Percentiles rank a stretch among this genome's conserved stretches.
Conservation (phyloP, 2,113 vertebrate genomes). For the Apteryx mantelli region DNA sequence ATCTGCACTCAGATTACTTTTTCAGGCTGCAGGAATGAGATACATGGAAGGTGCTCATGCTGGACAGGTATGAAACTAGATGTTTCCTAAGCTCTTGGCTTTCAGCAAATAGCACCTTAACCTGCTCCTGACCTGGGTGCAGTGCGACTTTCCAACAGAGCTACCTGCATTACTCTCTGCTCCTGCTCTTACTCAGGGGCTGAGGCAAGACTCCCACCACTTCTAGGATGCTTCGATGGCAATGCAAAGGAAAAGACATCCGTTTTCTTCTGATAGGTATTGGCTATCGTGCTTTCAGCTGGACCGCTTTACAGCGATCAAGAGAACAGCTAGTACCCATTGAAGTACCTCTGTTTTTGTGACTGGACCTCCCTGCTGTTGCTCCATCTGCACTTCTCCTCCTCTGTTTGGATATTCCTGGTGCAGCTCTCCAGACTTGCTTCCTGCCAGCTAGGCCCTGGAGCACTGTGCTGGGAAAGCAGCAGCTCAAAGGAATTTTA, state of each 20-base stretch:
- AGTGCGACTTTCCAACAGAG: neutral
- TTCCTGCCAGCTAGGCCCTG: accelerated
- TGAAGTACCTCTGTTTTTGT: neutral
- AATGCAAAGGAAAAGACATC: neutral
- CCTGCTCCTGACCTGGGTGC: neutral
- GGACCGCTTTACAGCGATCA: neutral
- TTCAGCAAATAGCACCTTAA: neutral
- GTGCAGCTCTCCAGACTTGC: neutral
- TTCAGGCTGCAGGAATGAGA: neutral
- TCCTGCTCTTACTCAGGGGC: neutral
- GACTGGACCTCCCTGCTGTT: neutral
- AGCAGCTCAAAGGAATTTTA: neutral
- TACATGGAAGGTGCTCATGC: neutral
- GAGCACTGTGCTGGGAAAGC: neutral
- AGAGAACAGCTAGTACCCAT: neutral
- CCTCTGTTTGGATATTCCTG: neutral
- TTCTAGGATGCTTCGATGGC: accelerated
- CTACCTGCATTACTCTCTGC: neutral
- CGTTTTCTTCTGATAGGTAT: neutral
- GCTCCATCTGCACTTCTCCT: neutral
- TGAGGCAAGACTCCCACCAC: neutral
- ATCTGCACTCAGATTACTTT: neutral
- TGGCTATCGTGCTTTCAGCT: neutral
- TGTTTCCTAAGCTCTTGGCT: neutral
- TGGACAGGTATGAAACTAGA: neutral